Conservation (phyloP, 2,113 vertebrate species). For the Tachycineta bicolor region DNA sequence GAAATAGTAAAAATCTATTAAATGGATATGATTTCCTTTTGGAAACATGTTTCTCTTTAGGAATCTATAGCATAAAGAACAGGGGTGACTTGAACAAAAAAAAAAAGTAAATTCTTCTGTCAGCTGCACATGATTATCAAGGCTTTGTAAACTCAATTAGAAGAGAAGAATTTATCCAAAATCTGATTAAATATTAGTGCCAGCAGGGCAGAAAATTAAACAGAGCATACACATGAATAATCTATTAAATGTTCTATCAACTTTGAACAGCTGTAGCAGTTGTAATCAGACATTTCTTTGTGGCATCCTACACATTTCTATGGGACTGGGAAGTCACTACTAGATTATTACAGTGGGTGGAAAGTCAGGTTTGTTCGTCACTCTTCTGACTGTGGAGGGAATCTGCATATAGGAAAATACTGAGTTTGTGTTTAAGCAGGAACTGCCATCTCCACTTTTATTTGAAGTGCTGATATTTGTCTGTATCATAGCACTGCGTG, state of each 20-base stretch:
- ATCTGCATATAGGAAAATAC: background rate
- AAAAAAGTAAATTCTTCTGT: slow-evolving; percentile 1
- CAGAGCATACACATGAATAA: slow-evolving; percentile 48
- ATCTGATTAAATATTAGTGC: slow-evolving; percentile 59
- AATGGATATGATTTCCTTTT: background rate
- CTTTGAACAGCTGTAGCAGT: slow-evolving; percentile 34
- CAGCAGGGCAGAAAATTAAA: slow-evolving; percentile 59
- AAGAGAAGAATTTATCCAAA: slow-evolving; percentile 24
- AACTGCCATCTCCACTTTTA: background rate
- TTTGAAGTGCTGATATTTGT: background rate
- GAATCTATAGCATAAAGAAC: background rate
- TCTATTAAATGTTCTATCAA: slow-evolving; percentile 44
- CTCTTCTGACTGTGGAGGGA: background rate
- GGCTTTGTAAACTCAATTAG: slow-evolving; percentile 56
- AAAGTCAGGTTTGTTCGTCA: background rate
- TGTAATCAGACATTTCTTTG: background rate
- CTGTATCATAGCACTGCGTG: background rate
- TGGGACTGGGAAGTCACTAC: background rate
- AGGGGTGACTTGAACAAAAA: background rate
- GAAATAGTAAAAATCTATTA: background rate
- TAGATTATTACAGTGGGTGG: background rate
- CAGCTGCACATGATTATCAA: slow-evolving; percentile 15
- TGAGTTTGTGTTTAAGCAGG: background rate
- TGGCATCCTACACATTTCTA: background rate
- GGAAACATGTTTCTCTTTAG: background rate